These are phyloP conservation scores for Panthera uncia DNA, from an alignment of 2,113 vertebrate species.

Conservation along the genomic window DNA sequence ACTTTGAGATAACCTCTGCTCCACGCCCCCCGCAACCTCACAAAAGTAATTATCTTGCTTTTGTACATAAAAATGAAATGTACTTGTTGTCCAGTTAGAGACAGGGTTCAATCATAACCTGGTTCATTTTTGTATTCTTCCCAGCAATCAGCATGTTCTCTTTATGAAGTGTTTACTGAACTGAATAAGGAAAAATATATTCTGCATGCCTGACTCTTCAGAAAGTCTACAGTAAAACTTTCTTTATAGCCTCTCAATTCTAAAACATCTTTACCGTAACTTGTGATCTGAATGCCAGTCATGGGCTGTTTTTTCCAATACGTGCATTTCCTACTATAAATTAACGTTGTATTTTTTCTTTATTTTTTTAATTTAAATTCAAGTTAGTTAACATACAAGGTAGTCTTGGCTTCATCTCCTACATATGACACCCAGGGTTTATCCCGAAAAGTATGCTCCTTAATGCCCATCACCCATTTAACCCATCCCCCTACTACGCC, in stretches of 20 bases:
- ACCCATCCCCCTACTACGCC: too few relatives aligned
- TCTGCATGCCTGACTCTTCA: not conserved
- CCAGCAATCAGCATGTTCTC: not conserved
- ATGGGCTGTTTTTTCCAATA: not conserved
- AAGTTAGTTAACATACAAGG: too few relatives aligned
- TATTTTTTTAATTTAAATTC: too few relatives aligned
- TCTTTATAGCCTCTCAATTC: not conserved
- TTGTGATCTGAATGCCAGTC: not conserved
- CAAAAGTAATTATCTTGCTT: not conserved
- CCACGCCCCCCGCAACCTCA: accelerated
- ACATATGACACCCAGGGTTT: too few relatives aligned
- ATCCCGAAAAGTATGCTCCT: too few relatives aligned
- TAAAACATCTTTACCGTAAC: not conserved
- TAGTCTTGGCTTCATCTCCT: too few relatives aligned
- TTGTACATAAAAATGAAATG: not conserved
- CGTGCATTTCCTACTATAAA: not conserved
- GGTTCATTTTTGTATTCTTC: not conserved
- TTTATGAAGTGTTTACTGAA: slow-evolving; percentile 28
- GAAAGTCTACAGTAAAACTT: not conserved
- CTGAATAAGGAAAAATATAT: slow-evolving; percentile 24
- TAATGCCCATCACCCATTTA: too few relatives aligned
- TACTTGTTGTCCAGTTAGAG: not conserved
- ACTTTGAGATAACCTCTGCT: not conserved
- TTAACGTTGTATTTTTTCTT: not conserved
- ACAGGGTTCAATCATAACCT: not conserved